These are phyloP conservation scores for Melanostoma mellinum DNA, from an alignment of 2,888 invertebrate genomes.

Conservation along the genomic window DNA sequence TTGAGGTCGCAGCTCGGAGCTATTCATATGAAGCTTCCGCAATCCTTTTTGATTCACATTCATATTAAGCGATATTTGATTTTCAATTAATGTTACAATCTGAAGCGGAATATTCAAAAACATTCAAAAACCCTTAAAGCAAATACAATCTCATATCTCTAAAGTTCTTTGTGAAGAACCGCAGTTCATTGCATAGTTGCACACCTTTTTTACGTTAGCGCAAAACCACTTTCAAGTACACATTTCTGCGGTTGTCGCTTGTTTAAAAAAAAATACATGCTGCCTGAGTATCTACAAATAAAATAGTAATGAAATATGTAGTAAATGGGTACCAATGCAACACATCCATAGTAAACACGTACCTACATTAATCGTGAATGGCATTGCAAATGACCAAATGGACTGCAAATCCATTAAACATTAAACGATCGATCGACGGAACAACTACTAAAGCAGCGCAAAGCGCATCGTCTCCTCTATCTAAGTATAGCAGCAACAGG, in stretches of 20 bases:
- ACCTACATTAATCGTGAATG: constrained; percentile 50
- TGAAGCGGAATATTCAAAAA: no score
- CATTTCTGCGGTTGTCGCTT: constrained; percentile 39
- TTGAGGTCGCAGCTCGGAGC: no score
- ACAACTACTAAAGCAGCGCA: constrained; percentile 9
- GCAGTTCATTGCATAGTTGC: no score
- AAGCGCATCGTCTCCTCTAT: not conserved
- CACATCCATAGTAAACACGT: constrained; percentile 46
- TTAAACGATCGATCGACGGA: constrained; percentile 44
- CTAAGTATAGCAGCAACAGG: not conserved
- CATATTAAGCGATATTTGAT: no score
- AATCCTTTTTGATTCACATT: no score
- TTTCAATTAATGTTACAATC: no score
- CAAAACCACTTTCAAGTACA: constrained; percentile 23
- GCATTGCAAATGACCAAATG: constrained; percentile 64
- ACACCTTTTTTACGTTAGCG: constrained; percentile 16
- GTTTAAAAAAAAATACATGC: not conserved
- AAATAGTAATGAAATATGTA: not conserved
- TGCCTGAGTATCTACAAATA: not conserved
- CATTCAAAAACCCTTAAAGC: no score
- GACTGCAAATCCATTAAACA: constrained; percentile 41
- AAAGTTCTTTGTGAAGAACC: no score
- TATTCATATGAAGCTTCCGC: no score
- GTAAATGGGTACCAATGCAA: constrained; percentile 1
- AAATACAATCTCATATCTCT: no score